These are phyloP conservation scores for Athalia rosae DNA, from an alignment of 2,888 invertebrate genomes.

Conservation along the genomic window DNA sequence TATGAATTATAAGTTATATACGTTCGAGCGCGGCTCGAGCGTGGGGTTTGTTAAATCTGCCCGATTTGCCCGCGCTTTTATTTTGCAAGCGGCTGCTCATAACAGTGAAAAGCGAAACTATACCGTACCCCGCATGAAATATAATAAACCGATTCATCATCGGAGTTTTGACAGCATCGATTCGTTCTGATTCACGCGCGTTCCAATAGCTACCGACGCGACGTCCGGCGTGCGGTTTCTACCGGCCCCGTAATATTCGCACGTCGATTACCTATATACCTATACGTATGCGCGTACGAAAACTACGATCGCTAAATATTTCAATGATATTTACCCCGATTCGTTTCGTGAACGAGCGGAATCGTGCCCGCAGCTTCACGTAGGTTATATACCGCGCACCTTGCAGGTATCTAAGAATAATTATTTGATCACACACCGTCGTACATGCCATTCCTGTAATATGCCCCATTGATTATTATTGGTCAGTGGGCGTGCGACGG, in stretches of 20 bases:
- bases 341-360: no score
- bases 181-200: constrained; percentile 53
- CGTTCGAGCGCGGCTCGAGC: background rate
- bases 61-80: constrained; percentile 54
- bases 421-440: no score
- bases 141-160: constrained; percentile 68
- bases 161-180: constrained; percentile 66
- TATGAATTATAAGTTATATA: background rate
- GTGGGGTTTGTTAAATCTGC: background rate
- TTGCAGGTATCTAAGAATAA: no score
- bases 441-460: background rate
- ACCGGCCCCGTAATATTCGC: background rate
- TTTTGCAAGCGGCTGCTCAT: constrained; percentile 54
- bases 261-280: background rate
- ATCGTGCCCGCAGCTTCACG: no score
- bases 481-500: no score
- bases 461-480: no score
- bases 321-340: no score
- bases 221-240: background rate
- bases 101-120: constrained; percentile 60
- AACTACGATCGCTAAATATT: no score
- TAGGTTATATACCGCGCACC: no score
- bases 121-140: constrained; percentile 42
- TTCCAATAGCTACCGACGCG: background rate
- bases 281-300: no score